Conservation (phyloP, 2,797 vertebrate species). For the Sebastes oblongus region DNA sequence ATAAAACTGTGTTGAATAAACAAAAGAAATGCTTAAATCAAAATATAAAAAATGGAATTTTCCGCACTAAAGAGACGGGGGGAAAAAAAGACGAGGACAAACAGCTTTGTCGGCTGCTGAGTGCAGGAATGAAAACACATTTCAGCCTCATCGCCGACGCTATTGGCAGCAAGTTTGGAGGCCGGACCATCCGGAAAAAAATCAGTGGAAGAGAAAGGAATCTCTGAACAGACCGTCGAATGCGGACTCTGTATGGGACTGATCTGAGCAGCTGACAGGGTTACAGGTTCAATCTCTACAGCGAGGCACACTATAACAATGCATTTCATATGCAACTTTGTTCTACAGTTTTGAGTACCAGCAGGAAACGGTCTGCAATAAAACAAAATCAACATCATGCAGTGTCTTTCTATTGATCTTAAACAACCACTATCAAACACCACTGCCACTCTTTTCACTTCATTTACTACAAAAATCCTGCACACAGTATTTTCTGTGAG, state of each 20-base stretch:
- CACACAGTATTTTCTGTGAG: background rate
- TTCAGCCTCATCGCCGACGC: background rate
- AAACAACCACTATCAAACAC: background rate
- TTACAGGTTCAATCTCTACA: slow-evolving; percentile 19
- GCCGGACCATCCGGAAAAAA: slow-evolving; percentile 13
- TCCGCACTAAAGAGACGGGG: background rate
- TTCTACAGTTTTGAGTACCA: background rate
- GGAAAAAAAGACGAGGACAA: background rate
- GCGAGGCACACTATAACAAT: background rate
- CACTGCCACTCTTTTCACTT: background rate
- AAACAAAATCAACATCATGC: background rate
- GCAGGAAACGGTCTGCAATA: background rate
- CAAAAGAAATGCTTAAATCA: background rate
- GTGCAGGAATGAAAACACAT: slow-evolving; percentile 23
- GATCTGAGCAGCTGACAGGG: slow-evolving; percentile 30
- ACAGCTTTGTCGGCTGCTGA: slow-evolving; percentile 25
- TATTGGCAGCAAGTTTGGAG: slow-evolving; percentile 37
- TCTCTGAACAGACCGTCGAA: slow-evolving; percentile 19
- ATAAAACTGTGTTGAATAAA: background rate
- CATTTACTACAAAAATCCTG: background rate
- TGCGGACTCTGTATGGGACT: background rate
- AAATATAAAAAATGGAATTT: background rate
- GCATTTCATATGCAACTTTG: background rate
- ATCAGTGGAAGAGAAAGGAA: background rate
- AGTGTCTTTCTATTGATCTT: background rate